Evolutionary conservation across 2,888 invertebrate genomes (phyloP), one percentile per base, ranked within the genome.

Genomic region (Brenthis daphne): DNA sequence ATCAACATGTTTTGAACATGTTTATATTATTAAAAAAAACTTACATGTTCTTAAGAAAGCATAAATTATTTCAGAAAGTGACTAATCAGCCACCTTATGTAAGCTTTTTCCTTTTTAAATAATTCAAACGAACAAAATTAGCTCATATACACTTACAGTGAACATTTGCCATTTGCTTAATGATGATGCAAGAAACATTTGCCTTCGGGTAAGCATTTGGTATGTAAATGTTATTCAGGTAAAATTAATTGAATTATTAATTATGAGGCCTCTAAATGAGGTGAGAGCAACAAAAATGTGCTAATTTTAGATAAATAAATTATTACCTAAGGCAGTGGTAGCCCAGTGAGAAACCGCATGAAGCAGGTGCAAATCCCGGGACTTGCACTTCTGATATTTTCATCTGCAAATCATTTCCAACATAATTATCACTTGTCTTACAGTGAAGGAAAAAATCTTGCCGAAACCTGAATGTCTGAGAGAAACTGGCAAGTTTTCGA

Each of bases 161-260:
- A 57, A 69, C 66, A 63, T 71, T 70, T 56, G 66, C 66, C 64
- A 71, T 69, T 67, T 71, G 47, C 56, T 63, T 71, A 71, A 71
- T 71, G 71, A 71, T 71, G 64, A 71, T 71, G 69, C 69, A 65
- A 56, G 69, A 57, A 64, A 58, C 64, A 56, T 64, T 67, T 60
- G 64, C 69, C 69, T 50, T 54, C 60, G 56, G 64, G 71, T 67
- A 33, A 67, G 67, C 54, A 66, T 67, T 69, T 67, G 66, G 66
- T 54, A 69, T 66, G 63, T 66, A 69, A 64, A 64, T 64, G 58
- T 58, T 53, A 67, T 24, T 24, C 54, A 54, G 47, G 58, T 56
- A 51, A 64, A 51, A 58, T 64, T 50, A 68, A 69, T 64, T 51
- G 56, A 56, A 50, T 51, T 69, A 65, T 61, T 60, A 56, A 69